Base-by-base conservation (phyloP, 2,113 vertebrate genomes). In the Pseudorectes ferrugineus region DNA sequence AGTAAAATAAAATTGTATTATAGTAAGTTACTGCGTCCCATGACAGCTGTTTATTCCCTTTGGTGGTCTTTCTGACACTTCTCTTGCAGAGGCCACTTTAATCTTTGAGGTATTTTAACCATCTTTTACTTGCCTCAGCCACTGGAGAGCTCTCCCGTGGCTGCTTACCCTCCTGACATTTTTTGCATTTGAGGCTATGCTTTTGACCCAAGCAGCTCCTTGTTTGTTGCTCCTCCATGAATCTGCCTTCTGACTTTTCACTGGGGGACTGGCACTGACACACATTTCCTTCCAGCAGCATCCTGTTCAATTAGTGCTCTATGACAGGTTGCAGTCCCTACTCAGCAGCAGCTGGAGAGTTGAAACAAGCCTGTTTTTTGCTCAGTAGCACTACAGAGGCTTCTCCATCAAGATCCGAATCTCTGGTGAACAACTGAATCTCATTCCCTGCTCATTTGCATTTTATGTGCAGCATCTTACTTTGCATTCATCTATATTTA, bases 401-500 rank as follows among this genome's bases (percentile, higher is more conserved):
- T 96, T 92, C 93, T 96, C 62, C 84, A 94, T 95, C 93, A 96
- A 96, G 94, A 88, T 81, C 79, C 72, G 62, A 97, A 79, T 97
- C 97, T 97, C 97, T 83, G 57, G 94, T 96, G 97, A 95, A 79
- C 87, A 93, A 95, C 83, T 95, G 93, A 94, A 97, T 98, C 89
- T 98, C 96, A 97, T 97, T 97, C 92, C 79, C 75, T 8, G 18
- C 87, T 98, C 92, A 98, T 98, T 97, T 98, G 95, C 96, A 97
- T 98, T 97, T 97, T 95, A 95, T 96, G 95, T 86, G 65, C 92
- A 91, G 95, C 91, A 74, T 97, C 96, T 97, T 97, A 92, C 88
- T 98, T 98, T 96, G 91, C 78, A 97, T 97, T 96, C 96, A 97
- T 97, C 96, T 97, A 97, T 97, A 98, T 97, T 97, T 98, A 97